phyloP scores from a whole-genome alignment of 2,113 vertebrate species.

The Promerops cafer region DNA sequence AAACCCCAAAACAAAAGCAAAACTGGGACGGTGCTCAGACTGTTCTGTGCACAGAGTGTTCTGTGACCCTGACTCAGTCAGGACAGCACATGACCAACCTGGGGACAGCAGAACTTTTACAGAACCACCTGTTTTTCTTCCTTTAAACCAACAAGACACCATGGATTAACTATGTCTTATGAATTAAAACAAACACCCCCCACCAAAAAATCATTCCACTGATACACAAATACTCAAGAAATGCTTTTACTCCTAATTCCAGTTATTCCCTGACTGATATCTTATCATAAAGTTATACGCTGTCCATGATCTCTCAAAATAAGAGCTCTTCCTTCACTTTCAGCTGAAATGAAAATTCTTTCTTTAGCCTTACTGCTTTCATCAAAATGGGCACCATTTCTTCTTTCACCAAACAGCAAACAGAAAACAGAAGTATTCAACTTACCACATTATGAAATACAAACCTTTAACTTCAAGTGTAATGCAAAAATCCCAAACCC shows the following conservation, averaged over 20 bases:
- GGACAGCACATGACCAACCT: background rate
- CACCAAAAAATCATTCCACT: background rate
- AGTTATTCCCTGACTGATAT: background rate
- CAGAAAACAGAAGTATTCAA: background rate
- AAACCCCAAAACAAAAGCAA: background rate
- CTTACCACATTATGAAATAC: background rate
- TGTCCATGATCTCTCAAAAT: background rate
- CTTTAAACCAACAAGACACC: background rate
- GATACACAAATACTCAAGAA: background rate
- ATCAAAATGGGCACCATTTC: rapidly evolving
- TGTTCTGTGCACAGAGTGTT: no score
- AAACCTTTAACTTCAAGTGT: background rate
- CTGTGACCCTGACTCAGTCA: background rate
- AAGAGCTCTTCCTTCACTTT: background rate
- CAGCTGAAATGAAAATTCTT: background rate
- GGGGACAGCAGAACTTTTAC: background rate
- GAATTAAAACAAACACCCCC: background rate
- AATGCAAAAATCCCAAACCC: background rate
- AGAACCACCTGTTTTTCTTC: background rate
- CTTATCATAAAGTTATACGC: background rate
- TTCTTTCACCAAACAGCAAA: background rate
- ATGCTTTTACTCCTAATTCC: background rate
- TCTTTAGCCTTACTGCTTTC: background rate
- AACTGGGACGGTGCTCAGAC: background rate
- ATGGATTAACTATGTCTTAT: background rate